Evolutionary conservation across 2,888 invertebrate species (phyloP), one percentile per base, ranked within the genome.

Genomic region (Melolontha melolontha): DNA sequence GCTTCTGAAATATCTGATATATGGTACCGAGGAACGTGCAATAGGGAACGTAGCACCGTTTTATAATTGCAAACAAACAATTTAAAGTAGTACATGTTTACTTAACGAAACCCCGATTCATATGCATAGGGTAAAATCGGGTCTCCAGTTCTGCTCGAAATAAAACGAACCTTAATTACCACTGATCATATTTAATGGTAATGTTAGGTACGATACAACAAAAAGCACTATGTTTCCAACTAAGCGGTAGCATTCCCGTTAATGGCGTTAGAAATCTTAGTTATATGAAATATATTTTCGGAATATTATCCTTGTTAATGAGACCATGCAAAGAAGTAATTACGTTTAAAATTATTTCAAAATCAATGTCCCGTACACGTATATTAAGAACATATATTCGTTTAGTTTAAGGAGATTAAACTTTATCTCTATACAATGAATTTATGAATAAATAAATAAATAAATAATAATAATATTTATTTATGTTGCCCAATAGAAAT

Each of bases 171-270:
- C 42, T 57, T 42, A 57, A 42, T 42, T 57, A 27, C 27, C 27
- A 14, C 42, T 57, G 42, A 57, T 57, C 55, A 42, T 44, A 57
- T 57, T 55, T 57, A 57, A 57, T 57, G 57, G 44, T 57, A 57
- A 44, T 27, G 22, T 27, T 44, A 42, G 12, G 57, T 14, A 12
- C 12, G 27, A 27, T 27, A 44, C 57, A 57, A 42, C 57, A 22
- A 44, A 57, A 57, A 27, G 57, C 57, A 57, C 57, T 57, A 42
- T 22, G 29, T 29, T 10, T 42, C 27, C 27, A 41, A 57, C 42
- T 42, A 57, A 22, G 27, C 22, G 27, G 57, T 44, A 57, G 29
- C 11, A 44, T 12, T 42, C 27, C 5, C 27, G 17, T 42, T 57
- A 41, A 42, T 57, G 27, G 41, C 12, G 27, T 42, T 41, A 41